These are phyloP conservation scores for Sebastiscus tertius DNA, from an alignment of 2,797 vertebrate genomes.

Conservation along the genomic window DNA sequence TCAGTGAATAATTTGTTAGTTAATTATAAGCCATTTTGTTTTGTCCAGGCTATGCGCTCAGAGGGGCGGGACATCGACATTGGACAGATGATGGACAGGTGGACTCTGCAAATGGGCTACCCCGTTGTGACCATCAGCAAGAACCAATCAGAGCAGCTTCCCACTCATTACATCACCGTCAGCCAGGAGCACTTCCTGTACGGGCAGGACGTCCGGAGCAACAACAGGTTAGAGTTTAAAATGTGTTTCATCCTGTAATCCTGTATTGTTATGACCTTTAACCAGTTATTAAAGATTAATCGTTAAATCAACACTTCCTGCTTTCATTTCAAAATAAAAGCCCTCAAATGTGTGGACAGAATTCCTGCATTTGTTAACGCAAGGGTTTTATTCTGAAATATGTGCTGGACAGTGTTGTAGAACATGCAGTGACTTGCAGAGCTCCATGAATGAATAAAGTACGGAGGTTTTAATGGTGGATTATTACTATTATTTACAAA, in stretches of 20 bases:
- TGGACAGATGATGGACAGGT: slow-evolving; percentile 95
- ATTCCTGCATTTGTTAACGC: too few species aligned
- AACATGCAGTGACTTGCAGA: too few species aligned
- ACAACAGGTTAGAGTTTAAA: slow-evolving; percentile 84
- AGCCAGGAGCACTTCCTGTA: slow-evolving; percentile 96
- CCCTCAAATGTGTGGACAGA: too few species aligned
- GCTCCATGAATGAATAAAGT: too few species aligned
- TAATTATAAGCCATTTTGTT: neutral
- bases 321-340: too few species aligned
- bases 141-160: slow-evolving; percentile 88
- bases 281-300: neutral
- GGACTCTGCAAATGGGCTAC: slow-evolving; percentile 99
- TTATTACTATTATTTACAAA: too few species aligned
- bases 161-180: slow-evolving; percentile 82
- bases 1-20: neutral
- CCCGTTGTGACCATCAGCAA: slow-evolving; percentile 94
- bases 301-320: too few species aligned
- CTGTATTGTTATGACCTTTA: neutral
- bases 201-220: slow-evolving; percentile 85
- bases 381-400: too few species aligned
- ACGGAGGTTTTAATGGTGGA: too few species aligned
- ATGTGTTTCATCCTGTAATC: neutral
- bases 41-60: slow-evolving; percentile 88
- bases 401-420: too few species aligned
- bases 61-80: slow-evolving; percentile 94